phyloP scores from a whole-genome alignment of 2,888 invertebrate genomes.

The Euclidia mi region DNA sequence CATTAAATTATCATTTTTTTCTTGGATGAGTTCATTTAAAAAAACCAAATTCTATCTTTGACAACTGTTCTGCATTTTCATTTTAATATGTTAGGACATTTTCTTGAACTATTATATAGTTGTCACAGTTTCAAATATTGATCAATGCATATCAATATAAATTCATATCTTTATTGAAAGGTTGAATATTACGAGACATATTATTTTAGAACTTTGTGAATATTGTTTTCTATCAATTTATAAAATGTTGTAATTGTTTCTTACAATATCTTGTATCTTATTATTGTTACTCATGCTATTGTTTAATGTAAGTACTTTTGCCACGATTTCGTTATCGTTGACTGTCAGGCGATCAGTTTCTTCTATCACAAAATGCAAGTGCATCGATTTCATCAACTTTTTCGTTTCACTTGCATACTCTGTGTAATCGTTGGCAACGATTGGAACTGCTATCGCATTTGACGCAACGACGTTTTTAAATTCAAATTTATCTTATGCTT shows the following conservation, averaged over 20 bases:
- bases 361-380: constrained; percentile 60
- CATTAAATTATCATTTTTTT: constrained; percentile 3
- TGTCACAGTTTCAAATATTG: too few relatives aligned
- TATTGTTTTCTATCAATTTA: too few relatives aligned
- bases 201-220: too few relatives aligned
- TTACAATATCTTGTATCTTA: not conserved
- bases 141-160: too few relatives aligned
- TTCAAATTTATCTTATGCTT: too few relatives aligned
- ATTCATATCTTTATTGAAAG: too few relatives aligned
- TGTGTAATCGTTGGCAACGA: constrained; percentile 49
- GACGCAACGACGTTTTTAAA: not conserved
- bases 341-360: constrained; percentile 33
- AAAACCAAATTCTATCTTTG: too few relatives aligned
- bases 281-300: not conserved
- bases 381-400: constrained; percentile 36
- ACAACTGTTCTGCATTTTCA: too few relatives aligned
- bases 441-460: constrained; percentile 40
- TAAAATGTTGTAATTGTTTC: not conserved
- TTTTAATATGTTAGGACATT: too few relatives aligned
- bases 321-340: constrained; percentile 11
- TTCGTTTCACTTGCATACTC: constrained; percentile 61
- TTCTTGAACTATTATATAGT: too few relatives aligned
- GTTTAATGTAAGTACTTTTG: not conserved
- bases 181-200: too few relatives aligned
- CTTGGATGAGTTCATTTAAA: not conserved